These are phyloP conservation scores for Calliphora vomitoria DNA, from an alignment of 2,888 invertebrate genomes.

Conservation along the genomic window DNA sequence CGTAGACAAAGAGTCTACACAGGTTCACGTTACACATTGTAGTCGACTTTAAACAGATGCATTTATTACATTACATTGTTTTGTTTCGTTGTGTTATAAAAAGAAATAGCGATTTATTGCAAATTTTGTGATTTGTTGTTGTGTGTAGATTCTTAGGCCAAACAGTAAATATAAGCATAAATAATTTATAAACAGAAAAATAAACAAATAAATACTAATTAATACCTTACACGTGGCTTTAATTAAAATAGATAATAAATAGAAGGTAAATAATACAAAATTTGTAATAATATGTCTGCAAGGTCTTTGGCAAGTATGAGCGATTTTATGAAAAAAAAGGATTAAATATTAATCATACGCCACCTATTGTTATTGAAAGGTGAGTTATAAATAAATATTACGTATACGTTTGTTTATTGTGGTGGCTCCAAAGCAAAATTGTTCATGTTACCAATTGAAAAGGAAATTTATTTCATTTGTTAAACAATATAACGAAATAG, in stretches of 20 bases:
- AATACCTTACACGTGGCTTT: not conserved
- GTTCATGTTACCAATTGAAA: no score
- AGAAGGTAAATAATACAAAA: no score
- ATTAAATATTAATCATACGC: not conserved
- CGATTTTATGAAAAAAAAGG: not conserved
- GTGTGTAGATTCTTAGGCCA: not conserved
- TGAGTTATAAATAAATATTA: not conserved
- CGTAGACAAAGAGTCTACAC: conserved; percentile 62
- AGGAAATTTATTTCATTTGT: no score
- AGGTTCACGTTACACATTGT: conserved; percentile 32
- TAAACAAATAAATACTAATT: not conserved
- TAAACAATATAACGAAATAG: no score
- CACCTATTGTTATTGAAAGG: not conserved
- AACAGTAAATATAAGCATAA: conserved; percentile 4
- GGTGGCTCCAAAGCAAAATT: no score
- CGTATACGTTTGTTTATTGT: not conserved
- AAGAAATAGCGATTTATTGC: conserved; percentile 42
- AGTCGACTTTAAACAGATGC: conserved; percentile 26
- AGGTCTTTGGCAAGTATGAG: no score
- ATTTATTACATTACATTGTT: conserved; percentile 28
- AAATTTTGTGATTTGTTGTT: conserved; percentile 4
- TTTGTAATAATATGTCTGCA: no score
- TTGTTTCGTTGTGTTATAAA: conserved; percentile 6
- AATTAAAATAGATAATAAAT: not conserved
- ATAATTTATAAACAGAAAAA: not conserved